Conservation (phyloP, 2,113 vertebrate genomes). For the Erythrocercus mccallii region DNA sequence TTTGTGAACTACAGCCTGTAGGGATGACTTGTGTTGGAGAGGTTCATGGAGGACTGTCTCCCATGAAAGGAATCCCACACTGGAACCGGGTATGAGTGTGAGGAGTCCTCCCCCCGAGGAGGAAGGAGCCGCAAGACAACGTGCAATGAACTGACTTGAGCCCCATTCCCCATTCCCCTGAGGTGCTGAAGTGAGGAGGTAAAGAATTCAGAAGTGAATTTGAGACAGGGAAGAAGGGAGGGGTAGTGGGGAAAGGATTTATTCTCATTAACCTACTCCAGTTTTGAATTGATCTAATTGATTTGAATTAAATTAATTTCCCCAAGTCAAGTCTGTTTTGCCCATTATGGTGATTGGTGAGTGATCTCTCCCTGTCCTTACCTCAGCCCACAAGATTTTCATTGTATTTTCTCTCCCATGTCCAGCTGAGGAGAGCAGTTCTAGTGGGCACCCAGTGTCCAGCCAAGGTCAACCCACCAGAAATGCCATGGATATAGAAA, state of each 20-base stretch:
- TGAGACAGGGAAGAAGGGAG: not conserved
- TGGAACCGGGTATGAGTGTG: not conserved
- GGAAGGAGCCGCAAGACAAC: not conserved
- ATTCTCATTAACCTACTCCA: not conserved
- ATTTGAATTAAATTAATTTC: not conserved
- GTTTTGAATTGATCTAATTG: not conserved
- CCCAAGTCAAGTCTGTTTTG: not conserved
- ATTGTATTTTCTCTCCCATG: not conserved
- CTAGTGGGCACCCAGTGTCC: not conserved
- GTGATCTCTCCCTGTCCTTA: not conserved
- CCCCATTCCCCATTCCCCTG: not conserved
- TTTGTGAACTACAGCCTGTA: not conserved
- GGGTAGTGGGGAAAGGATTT: accelerated
- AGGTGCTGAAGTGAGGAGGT: not conserved
- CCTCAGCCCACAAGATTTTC: accelerated
- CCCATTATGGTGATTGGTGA: not conserved
- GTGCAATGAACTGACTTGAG: accelerated
- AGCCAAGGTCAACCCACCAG: not conserved
- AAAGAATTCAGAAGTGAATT: not conserved
- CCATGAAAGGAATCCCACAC: accelerated
- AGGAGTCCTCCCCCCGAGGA: not conserved
- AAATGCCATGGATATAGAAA: not conserved
- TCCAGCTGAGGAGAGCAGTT: accelerated
- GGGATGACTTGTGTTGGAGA: not conserved
- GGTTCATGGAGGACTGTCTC: not conserved